A percentile compares a stretch with the other conserved stretches of the same genome.
phyloP scores from a whole-genome alignment of 2,797 vertebrate species.

The Odontamblyopus lacepedii region DNA sequence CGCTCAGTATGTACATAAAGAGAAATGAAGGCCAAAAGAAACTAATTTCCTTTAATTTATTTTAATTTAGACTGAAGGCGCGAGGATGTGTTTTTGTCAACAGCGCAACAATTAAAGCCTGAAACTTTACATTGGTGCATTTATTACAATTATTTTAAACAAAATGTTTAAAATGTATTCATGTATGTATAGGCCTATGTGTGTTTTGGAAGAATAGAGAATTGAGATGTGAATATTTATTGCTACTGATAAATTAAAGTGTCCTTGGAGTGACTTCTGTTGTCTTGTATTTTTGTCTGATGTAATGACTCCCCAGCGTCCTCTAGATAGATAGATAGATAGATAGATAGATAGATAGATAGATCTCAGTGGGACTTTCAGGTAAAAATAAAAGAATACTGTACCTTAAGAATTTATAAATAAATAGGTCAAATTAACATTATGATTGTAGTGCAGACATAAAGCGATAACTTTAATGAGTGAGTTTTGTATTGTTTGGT shows the following conservation, averaged over 20 bases:
- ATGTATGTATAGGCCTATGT: slow-evolving; percentile 69
- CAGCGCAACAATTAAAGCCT: slow-evolving; percentile 60
- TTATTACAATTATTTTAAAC: slow-evolving; percentile 78
- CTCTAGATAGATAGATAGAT: not conserved
- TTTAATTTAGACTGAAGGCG: slow-evolving; percentile 71
- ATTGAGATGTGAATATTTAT: slow-evolving; percentile 85
- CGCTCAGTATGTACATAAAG: slow-evolving; percentile 66
- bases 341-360: no score
- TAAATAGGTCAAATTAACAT: no score
- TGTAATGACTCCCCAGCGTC: not conserved
- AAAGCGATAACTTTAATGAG: no score
- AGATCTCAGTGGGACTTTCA: no score
- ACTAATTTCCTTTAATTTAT: slow-evolving; percentile 59
- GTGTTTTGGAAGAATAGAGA: slow-evolving; percentile 80
- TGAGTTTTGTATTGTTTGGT: no score
- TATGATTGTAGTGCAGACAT: no score
- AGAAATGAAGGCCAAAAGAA: slow-evolving; percentile 64
- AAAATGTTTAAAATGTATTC: slow-evolving; percentile 73
- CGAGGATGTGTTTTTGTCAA: slow-evolving; percentile 65
- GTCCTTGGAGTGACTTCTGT: slow-evolving; percentile 78
- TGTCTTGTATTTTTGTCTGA: slow-evolving; percentile 39
- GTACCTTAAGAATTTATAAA: no score
- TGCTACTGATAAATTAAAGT: slow-evolving; percentile 86
- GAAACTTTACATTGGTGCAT: slow-evolving; percentile 71
- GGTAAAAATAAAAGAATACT: no score